Conservation (phyloP, 1,140 invertebrate species). For the Eueides isabella region DNA sequence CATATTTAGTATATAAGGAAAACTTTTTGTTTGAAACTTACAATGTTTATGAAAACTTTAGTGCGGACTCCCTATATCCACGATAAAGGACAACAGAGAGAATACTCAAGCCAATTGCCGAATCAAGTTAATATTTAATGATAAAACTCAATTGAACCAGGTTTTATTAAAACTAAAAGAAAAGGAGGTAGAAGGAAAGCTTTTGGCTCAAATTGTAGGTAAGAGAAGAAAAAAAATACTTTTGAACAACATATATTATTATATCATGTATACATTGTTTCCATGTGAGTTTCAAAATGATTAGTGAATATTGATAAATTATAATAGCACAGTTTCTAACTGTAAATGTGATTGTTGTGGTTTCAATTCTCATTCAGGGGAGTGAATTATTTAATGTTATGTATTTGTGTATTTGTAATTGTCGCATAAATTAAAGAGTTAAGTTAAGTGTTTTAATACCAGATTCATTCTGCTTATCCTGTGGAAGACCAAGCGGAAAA, state of each 20-base stretch:
- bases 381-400: neutral
- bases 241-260: neutral
- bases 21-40: too few species aligned
- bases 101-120: conserved; percentile 33
- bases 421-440: too few species aligned
- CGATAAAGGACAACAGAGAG: conserved; percentile 39
- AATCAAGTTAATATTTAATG: conserved; percentile 39
- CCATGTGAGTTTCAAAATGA: neutral
- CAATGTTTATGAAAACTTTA: conserved; percentile 9
- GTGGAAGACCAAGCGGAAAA: too few species aligned
- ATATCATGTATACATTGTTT: neutral
- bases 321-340: too few species aligned
- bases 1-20: neutral
- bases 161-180: conserved; percentile 34
- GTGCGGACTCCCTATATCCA: conserved; percentile 39
- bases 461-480: too few species aligned
- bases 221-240: neutral
- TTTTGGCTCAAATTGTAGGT: conserved; percentile 25
- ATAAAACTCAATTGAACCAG: conserved; percentile 28
- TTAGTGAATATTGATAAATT: neutral
- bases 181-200: conserved; percentile 38
- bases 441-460: too few species aligned
- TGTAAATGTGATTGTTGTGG: neutral
- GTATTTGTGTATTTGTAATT: too few species aligned
- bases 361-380: neutral